phyloP scores from a whole-genome alignment of 2,797 vertebrate species.

The Oceanodroma leucorhoa region DNA sequence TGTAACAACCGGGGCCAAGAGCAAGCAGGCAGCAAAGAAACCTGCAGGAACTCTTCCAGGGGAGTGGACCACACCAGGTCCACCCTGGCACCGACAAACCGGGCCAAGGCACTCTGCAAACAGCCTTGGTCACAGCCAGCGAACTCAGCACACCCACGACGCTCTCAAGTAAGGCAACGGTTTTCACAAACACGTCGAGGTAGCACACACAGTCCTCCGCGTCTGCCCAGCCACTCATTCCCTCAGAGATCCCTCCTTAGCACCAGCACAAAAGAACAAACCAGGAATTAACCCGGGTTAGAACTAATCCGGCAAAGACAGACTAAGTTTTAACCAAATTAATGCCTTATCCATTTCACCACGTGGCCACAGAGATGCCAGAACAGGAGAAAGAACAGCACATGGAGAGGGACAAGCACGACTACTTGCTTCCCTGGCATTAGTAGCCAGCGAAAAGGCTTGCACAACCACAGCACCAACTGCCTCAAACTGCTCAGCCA shows the following conservation, averaged over 20 bases:
- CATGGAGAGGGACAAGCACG: not conserved
- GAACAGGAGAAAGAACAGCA: not conserved
- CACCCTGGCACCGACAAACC: accelerated
- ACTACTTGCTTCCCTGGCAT: not conserved
- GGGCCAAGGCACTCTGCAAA: not conserved
- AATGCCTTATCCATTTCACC: not conserved
- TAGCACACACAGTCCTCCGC: accelerated
- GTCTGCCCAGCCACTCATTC: accelerated
- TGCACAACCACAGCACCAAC: not conserved
- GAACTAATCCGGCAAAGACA: not conserved
- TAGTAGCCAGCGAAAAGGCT: accelerated
- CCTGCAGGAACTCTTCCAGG: not conserved
- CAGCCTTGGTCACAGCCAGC: not conserved
- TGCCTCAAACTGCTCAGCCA: not conserved
- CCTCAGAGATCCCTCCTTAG: not conserved
- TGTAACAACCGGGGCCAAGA: accelerated
- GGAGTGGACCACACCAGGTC: not conserved
- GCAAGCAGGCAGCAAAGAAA: not conserved
- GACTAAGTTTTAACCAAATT: not conserved
- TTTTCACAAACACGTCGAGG: accelerated
- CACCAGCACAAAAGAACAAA: not conserved
- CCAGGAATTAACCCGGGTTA: not conserved
- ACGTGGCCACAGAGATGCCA: not conserved
- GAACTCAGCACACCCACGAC: accelerated
- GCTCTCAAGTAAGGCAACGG: accelerated